Percentiles rank a stretch among this genome's conserved stretches.
phyloP scores from a whole-genome alignment of 2,113 vertebrate species.

The Amblyornis subalaris region DNA sequence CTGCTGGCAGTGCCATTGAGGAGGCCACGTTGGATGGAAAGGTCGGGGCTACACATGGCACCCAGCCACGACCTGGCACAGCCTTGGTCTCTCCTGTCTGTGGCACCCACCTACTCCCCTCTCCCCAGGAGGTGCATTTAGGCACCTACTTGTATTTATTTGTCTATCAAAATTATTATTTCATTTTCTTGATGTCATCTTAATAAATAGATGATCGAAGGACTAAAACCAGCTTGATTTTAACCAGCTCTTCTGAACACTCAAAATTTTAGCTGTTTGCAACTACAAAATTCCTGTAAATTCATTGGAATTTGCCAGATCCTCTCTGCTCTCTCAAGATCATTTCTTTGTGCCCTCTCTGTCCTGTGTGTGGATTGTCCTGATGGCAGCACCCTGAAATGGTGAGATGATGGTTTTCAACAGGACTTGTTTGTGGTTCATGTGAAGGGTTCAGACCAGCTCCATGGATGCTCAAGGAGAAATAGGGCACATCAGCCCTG shows the following conservation, averaged over 20 bases:
- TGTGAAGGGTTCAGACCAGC: fast-evolving
- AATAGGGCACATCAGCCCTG: neutral
- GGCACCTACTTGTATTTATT: neutral
- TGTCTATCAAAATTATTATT: neutral
- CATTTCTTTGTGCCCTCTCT: neutral
- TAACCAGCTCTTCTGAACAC: neutral
- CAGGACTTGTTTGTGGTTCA: neutral
- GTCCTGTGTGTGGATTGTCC: neutral
- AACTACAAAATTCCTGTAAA: neutral
- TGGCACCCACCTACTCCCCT: neutral
- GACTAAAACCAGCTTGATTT: neutral
- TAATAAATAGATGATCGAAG: neutral
- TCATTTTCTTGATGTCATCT: neutral
- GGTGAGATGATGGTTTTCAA: neutral
- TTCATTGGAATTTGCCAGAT: neutral
- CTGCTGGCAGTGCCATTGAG: neutral
- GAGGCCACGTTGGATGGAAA: neutral
- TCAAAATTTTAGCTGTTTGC: neutral
- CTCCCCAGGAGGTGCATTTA: neutral
- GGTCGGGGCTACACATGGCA: fast-evolving
- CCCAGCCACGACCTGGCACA: fast-evolving
- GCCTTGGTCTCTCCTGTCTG: fast-evolving
- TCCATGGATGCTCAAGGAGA: neutral
- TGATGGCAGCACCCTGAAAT: neutral
- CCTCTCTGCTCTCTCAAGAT: neutral